A percentile compares a stretch with the other conserved stretches of the same genome.
Conservation (phyloP, 2,888 invertebrate species). For the Capitulum mitella region DNA sequence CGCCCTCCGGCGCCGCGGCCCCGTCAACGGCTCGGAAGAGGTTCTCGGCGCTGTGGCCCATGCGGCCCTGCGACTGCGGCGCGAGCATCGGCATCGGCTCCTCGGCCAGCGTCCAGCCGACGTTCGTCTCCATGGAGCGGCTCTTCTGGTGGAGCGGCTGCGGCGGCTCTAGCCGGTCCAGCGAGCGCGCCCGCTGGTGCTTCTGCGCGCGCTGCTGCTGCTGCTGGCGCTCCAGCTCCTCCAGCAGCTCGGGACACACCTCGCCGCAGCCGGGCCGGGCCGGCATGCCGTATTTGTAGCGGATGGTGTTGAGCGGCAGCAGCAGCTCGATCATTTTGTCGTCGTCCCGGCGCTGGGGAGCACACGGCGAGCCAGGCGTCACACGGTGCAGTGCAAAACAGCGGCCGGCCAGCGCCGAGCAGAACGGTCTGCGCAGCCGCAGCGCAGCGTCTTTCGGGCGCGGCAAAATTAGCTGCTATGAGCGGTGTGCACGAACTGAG, state of each 20-base stretch:
- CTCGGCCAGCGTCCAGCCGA: not conserved
- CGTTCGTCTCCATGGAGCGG: not conserved
- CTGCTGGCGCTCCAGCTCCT: not conserved
- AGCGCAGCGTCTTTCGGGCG: too few relatives aligned
- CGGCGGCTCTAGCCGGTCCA: not conserved
- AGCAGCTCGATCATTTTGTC: conserved; percentile 33
- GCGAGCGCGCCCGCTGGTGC: not conserved
- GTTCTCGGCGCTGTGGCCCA: not conserved
- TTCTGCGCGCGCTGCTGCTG: not conserved
- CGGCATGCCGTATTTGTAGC: conserved; percentile 19
- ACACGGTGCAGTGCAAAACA: too few relatives aligned
- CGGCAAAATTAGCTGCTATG: too few relatives aligned
- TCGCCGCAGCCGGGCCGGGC: not conserved
- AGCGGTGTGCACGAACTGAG: too few relatives aligned
- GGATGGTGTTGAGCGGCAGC: conserved; percentile 33
- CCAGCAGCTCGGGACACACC: not conserved
- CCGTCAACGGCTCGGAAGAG: too few relatives aligned
- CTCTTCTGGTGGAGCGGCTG: not conserved
- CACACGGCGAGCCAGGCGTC: too few relatives aligned
- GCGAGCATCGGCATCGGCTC: not conserved
- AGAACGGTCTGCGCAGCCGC: too few relatives aligned
- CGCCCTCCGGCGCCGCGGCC: too few relatives aligned
- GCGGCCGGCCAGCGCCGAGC: too few relatives aligned
- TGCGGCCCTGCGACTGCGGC: not conserved
- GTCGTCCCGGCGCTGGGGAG: conserved; percentile 33